phyloP scores from a whole-genome alignment of 2,113 vertebrate genomes.

The Platysteira castanea region DNA sequence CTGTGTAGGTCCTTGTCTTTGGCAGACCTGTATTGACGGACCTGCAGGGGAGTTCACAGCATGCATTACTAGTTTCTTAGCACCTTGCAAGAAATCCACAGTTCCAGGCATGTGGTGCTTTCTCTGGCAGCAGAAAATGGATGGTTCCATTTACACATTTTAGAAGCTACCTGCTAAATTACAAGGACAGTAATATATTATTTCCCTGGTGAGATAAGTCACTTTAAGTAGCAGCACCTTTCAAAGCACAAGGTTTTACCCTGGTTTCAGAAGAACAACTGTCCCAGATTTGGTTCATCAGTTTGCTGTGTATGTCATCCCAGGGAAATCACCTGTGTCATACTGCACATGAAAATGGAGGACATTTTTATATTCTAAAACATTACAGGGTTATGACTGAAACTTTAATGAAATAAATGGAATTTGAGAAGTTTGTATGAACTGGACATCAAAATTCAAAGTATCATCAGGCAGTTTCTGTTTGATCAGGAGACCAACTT shows the following conservation, averaged over 20 bases:
- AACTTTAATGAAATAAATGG: not conserved
- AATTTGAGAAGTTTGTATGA: not conserved
- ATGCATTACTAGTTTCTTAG: accelerated
- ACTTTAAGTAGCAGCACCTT: not conserved
- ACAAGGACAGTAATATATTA: not conserved
- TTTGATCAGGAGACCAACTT: not conserved
- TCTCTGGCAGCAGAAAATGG: not conserved
- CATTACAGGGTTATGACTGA: accelerated
- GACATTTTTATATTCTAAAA: not conserved
- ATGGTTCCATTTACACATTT: not conserved
- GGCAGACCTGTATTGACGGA: not conserved
- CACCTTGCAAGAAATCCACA: not conserved
- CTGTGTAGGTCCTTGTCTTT: not conserved
- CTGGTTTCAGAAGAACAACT: not conserved
- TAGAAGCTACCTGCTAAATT: not conserved
- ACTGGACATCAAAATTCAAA: not conserved
- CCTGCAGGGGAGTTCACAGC: not conserved
- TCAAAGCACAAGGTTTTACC: not conserved
- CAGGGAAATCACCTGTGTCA: not conserved
- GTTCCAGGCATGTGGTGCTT: not conserved
- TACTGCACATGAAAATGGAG: not conserved
- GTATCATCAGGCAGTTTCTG: not conserved
- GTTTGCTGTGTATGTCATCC: not conserved
- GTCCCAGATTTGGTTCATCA: not conserved
- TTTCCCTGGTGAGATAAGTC: not conserved